Percentiles rank a stretch among this genome's conserved stretches.
These are phyloP conservation scores for Itoplectis maculator DNA, from an alignment of 2,888 invertebrate genomes.

Conservation along the genomic window DNA sequence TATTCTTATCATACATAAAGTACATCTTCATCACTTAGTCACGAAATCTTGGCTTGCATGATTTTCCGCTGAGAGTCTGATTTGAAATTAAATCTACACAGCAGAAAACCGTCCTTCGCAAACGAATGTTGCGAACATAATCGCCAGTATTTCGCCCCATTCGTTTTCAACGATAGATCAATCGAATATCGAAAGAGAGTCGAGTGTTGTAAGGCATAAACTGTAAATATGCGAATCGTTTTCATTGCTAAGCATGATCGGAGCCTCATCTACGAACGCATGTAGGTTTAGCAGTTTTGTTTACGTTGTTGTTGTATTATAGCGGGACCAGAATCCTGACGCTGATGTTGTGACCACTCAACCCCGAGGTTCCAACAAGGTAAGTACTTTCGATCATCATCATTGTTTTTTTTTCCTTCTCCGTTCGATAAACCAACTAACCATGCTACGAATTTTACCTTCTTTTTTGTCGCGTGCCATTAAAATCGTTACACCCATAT, in stretches of 20 bases:
- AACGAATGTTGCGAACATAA: neutral
- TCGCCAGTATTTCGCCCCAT: neutral
- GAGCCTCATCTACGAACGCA: conserved; percentile 70
- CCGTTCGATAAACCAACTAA: conserved; percentile 28
- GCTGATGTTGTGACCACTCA: conserved; percentile 82
- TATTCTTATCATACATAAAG: no score
- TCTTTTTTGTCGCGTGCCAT: conserved; percentile 41
- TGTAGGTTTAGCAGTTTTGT: conserved; percentile 83
- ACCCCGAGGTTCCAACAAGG: conserved; percentile 80
- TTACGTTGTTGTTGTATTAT: conserved; percentile 84
- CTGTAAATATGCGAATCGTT: conserved; percentile 51
- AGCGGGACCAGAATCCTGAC: conserved; percentile 83
- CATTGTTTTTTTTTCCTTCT: conserved; percentile 59
- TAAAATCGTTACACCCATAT: neutral
- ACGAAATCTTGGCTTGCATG: neutral
- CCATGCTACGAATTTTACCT: conserved; percentile 30
- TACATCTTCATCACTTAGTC: neutral
- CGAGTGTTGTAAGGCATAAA: conserved; percentile 11
- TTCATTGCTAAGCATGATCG: conserved; percentile 79
- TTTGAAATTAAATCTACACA: neutral
- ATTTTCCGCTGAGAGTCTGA: neutral
- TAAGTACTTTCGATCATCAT: conserved; percentile 78
- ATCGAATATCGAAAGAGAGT: neutral
- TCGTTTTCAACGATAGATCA: neutral
- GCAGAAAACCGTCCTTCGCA: neutral